A percentile compares a stretch with the other conserved stretches of the same genome.
phyloP scores from a whole-genome alignment of 2,797 vertebrate species.

The Tauraco hartlaubi region DNA sequence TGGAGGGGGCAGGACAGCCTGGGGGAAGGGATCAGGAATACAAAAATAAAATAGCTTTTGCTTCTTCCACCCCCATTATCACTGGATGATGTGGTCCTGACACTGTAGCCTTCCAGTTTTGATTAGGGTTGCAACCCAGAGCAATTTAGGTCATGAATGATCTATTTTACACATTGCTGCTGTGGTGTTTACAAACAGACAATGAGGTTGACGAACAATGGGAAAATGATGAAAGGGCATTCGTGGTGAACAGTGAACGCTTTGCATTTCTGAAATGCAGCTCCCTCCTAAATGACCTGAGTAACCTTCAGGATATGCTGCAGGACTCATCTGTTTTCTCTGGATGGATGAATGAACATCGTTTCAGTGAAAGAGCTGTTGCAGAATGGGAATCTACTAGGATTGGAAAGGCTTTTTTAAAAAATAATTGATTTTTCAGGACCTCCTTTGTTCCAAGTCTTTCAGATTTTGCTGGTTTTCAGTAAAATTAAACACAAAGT shows the following conservation, averaged over 20 bases:
- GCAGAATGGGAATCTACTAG: not conserved
- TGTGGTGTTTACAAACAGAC: not conserved
- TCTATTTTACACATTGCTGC: not conserved
- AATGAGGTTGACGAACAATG: not conserved
- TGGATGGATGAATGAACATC: not conserved
- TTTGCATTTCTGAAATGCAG: not conserved
- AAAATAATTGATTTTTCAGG: not conserved
- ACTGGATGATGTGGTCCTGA: not conserved
- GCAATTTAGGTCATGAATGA: not conserved
- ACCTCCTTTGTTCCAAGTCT: not conserved
- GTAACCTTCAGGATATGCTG: not conserved
- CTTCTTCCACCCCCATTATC: not conserved
- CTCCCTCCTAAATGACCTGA: not conserved
- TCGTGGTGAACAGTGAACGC: not conserved
- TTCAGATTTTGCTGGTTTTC: not conserved
- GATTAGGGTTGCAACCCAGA: not conserved
- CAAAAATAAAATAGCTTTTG: not conserved
- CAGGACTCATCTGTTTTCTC: not conserved
- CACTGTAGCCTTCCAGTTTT: not conserved
- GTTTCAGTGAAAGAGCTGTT: not conserved
- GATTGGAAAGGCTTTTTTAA: not conserved
- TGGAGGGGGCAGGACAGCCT: not conserved
- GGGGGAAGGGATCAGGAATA: not conserved
- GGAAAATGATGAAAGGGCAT: not conserved
- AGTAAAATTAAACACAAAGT: not conserved